These are phyloP conservation scores for Andrena chrysosceles DNA, from an alignment of 2,888 invertebrate species.

Conservation along the genomic window DNA sequence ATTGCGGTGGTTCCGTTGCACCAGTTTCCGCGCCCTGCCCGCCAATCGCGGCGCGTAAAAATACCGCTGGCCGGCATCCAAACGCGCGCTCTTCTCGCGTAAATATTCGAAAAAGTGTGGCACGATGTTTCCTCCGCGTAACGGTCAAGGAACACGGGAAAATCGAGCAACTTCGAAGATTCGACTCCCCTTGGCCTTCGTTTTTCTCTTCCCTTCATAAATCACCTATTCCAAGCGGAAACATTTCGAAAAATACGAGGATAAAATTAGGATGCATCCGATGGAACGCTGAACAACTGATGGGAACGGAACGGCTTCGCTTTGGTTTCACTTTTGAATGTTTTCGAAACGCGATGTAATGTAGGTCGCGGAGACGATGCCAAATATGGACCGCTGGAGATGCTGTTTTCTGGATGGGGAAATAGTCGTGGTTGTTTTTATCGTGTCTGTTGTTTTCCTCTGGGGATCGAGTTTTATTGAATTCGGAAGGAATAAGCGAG, in stretches of 20 bases:
- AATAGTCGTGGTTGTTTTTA: neutral
- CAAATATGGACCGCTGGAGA: constrained; percentile 18
- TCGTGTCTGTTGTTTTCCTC: neutral
- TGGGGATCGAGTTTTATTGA: neutral
- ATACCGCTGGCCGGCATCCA: constrained; percentile 76
- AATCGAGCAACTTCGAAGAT: constrained; percentile 7
- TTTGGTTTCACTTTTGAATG: constrained; percentile 1
- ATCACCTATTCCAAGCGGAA: constrained; percentile 22
- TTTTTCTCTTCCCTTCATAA: neutral
- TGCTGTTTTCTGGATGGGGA: constrained; percentile 6
- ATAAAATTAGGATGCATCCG: constrained; percentile 21
- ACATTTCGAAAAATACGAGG: constrained; percentile 13
- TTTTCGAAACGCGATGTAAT: neutral
- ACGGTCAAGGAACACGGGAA: constrained; percentile 9
- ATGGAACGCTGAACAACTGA: constrained; percentile 1
- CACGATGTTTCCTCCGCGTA: constrained; percentile 23
- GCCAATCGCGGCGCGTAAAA: constrained; percentile 69
- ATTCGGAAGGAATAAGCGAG: neutral
- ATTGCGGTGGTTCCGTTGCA: constrained; percentile 64
- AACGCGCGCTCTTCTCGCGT: constrained; percentile 67
- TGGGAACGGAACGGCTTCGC: neutral
- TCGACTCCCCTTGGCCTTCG: neutral
- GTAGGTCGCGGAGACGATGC: neutral
- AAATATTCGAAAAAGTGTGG: constrained; percentile 72
- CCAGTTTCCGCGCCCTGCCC: constrained; percentile 50